Base-by-base conservation (phyloP, 1,140 invertebrate genomes). In the Chironomus tepperi region DNA sequence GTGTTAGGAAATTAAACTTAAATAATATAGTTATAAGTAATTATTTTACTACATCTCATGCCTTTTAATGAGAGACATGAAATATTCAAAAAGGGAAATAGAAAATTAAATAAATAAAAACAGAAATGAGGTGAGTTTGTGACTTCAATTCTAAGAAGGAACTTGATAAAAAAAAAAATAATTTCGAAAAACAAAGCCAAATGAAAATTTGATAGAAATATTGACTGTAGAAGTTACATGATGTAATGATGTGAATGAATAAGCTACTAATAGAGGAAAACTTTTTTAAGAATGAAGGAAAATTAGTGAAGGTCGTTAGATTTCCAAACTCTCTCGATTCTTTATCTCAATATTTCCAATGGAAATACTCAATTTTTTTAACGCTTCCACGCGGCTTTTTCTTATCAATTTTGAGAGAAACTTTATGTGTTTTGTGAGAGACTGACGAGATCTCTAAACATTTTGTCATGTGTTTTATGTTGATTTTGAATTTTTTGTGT, bases 1-100 rank as follows among this genome's bases (percentile, higher is more conserved):
- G 57, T 74, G 43, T 34, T 34, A 34, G 24, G 21, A 57, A 74
- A 57, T 3, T 47, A 57, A 57, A 57, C n/a, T 57, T n/a, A 57
- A 57, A 1, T 15, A 57, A 57, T 34, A 34, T 2, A 34, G 24
- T 34, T 34, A 34, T 5, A 34, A 34, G 24, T 15, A 57, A 57
- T 57, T 15, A 57, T n/a, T n/a, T 57, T 57, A 34, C 47, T 57
- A 57, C 47, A 57, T 57, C 15, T 57, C 47, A 57, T 57, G 47
- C 47, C 47, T 15, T 57, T 57, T n/a, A 57, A 15, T 57, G 12
- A 57, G 47, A 9, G 47, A 57, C 47, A 57, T 57, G 47, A 57
- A 57, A 57, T 57, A 12, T 57, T 57, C n/a, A 57, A 34, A 34
- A 34, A 5, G 47, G 12, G 47, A 57, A n/a, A n/a, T 57, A 57